These are phyloP conservation scores for Todiramphus chloris DNA, from an alignment of 2,113 vertebrate genomes.

Conservation along the genomic window DNA sequence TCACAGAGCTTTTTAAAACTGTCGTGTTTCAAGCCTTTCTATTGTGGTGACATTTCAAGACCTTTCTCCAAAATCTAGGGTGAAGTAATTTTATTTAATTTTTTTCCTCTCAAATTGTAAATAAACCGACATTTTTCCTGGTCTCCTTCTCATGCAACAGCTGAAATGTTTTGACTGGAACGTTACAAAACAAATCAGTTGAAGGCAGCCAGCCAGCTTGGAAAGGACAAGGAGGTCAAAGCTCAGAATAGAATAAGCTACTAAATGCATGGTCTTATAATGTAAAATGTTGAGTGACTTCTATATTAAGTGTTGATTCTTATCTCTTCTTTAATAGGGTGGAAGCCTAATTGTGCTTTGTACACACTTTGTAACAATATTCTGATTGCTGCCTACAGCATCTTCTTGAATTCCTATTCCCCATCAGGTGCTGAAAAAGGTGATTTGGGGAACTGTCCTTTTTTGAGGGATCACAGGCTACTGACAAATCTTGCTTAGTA, in stretches of 20 bases:
- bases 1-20: not conserved
- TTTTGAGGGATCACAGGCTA: not conserved
- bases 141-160: slow-evolving; percentile 16
- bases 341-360: not conserved
- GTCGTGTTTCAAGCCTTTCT: not conserved
- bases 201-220: slow-evolving; percentile 32
- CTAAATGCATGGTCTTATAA: slow-evolving; percentile 18
- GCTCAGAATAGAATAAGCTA: not conserved
- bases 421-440: not conserved
- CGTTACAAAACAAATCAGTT: not conserved
- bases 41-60: not conserved
- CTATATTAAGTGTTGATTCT: slow-evolving; percentile 5
- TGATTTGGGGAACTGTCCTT: not conserved
- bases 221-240: slow-evolving; percentile 33
- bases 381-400: not conserved
- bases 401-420: not conserved
- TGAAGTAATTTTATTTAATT: not conserved
- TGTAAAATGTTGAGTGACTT: slow-evolving; percentile 30
- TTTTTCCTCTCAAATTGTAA: not conserved
- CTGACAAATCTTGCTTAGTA: not conserved
- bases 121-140: not conserved
- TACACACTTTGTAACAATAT: not conserved
- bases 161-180: slow-evolving; percentile 56
- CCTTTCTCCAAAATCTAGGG: not conserved
- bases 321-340: not conserved